Evolutionary conservation across 2,797 vertebrate genomes (phyloP).

Genomic region (Trachops cirrhosus): DNA sequence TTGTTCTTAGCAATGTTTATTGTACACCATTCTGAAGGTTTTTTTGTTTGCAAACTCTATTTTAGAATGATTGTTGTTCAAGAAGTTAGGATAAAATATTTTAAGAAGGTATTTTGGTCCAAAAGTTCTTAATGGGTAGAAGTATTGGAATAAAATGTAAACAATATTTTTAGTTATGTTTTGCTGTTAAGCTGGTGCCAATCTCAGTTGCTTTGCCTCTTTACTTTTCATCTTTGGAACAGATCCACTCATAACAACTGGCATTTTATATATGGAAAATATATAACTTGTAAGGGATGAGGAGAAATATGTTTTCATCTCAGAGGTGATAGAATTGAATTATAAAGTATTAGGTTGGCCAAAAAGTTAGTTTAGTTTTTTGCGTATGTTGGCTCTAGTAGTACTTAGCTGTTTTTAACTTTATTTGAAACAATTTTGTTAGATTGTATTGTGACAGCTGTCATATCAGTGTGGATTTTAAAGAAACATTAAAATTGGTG

Average conservation of each 20-base stretch:
- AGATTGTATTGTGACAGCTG: too few species aligned
- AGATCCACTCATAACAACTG: background rate
- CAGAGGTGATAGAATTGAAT: background rate
- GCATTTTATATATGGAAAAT: background rate
- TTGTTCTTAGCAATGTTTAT: background rate
- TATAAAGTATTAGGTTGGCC: background rate
- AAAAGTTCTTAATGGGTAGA: background rate
- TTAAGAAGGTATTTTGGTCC: background rate
- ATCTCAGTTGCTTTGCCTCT: background rate
- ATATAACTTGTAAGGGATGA: background rate
- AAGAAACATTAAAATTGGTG: too few species aligned
- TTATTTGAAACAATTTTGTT: too few species aligned
- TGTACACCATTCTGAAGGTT: background rate
- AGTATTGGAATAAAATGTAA: background rate
- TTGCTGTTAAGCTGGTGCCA: background rate
- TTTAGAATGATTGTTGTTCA: background rate
- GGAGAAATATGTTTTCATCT: conserved; percentile 4
- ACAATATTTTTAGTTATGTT: background rate
- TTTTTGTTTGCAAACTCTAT: background rate
- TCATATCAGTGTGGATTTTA: too few species aligned
- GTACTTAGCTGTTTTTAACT: too few species aligned
- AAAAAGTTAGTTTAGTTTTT: too few species aligned
- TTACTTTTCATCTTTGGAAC: background rate
- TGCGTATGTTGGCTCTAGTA: too few species aligned
- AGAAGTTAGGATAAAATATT: background rate